Conservation (phyloP, 2,888 invertebrate genomes). For the Drosophila mettleri region DNA sequence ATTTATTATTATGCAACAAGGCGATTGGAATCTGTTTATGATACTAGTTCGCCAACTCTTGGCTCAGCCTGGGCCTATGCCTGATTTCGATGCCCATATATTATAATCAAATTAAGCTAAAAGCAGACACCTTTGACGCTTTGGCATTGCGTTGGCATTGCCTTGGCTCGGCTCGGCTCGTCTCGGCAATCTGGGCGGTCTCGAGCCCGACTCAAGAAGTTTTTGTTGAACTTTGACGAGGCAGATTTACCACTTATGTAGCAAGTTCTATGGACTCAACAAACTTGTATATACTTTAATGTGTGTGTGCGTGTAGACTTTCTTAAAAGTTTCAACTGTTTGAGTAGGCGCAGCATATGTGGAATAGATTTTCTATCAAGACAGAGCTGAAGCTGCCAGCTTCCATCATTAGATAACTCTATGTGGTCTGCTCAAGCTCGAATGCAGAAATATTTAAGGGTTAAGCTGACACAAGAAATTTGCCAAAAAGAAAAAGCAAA, state of each 20-base stretch:
- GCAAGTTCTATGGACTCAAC: slow-evolving; percentile 21
- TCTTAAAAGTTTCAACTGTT: slow-evolving; percentile 34
- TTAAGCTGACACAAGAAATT: no score
- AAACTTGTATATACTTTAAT: slow-evolving; percentile 24
- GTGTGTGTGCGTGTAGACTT: slow-evolving; percentile 14
- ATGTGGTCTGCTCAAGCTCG: not conserved
- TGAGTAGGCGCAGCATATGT: slow-evolving; percentile 12
- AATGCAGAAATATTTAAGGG: no score
- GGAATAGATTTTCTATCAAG: slow-evolving; percentile 3
- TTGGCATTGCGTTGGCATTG: slow-evolving; percentile 7
- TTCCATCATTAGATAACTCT: slow-evolving; percentile 2
- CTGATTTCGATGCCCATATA: not conserved
- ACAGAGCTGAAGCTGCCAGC: not conserved
- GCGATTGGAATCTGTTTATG: no score
- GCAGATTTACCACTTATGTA: slow-evolving; percentile 35
- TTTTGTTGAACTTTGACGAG: slow-evolving; percentile 39
- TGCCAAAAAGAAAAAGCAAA: no score
- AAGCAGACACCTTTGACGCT: slow-evolving; percentile 19
- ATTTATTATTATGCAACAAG: no score
- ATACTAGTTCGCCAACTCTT: no score
- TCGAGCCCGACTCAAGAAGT: slow-evolving; percentile 18
- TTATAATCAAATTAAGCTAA: slow-evolving; percentile 6
- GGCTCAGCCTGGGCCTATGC: no score
- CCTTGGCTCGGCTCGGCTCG: slow-evolving; percentile 26
- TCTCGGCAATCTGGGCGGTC: slow-evolving; percentile 12